Percentiles rank a stretch among this genome's conserved stretches.
Evolutionary conservation across 2,888 invertebrate species (phyloP).

Genomic region (Leucophenga maculata): DNA sequence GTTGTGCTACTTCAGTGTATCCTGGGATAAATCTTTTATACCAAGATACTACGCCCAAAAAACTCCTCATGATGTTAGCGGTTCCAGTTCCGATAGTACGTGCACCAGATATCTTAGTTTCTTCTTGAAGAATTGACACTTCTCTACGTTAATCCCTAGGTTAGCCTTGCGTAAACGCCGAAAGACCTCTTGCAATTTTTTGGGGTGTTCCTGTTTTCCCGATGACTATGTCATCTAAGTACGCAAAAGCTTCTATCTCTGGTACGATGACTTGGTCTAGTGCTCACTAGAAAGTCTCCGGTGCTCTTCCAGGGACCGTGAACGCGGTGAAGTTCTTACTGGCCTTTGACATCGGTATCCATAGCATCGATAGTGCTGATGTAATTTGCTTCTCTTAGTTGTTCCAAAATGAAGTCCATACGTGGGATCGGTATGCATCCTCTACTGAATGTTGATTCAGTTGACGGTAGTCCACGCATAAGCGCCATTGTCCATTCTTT

Average conservation of each 20-base stretch:
- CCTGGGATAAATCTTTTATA: constrained; percentile 13
- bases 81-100: constrained; percentile 23
- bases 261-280: neutral
- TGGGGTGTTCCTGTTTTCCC: too few species aligned
- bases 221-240: neutral
- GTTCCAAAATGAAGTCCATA: too few species aligned
- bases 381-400: too few species aligned
- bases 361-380: too few species aligned
- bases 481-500: too few species aligned
- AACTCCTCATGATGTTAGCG: constrained; percentile 27
- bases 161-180: constrained; percentile 25
- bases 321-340: too few species aligned
- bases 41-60: constrained; percentile 18
- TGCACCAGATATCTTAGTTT: constrained; percentile 30
- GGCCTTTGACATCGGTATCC: too few species aligned
- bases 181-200: too few species aligned
- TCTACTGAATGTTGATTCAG: too few species aligned
- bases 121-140: constrained; percentile 26
- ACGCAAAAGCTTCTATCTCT: neutral
- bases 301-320: too few species aligned
- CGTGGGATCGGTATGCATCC: too few species aligned
- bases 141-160: constrained; percentile 24
- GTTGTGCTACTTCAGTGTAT: neutral
- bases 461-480: too few species aligned
- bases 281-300: neutral